Base-by-base conservation (phyloP, 2,888 invertebrate species). In the Habroteleia sp. region DNA sequence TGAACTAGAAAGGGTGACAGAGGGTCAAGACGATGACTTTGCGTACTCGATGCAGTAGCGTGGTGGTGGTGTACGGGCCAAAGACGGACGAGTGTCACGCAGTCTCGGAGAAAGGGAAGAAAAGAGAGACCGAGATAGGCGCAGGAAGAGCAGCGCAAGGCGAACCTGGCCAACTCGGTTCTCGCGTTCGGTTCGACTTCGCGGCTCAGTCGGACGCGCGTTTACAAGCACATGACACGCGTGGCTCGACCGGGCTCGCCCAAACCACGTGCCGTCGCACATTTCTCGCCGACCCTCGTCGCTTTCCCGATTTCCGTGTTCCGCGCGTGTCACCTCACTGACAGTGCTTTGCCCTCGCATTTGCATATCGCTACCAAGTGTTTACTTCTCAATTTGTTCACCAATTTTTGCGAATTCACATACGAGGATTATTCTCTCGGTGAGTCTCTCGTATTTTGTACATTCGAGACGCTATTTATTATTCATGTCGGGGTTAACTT, bases 161-260 rank as follows among this genome's bases (percentile, higher is more conserved):
- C 76, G 72, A 77, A 71, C 66, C 65, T 69, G 72, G 54, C 80
- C 76, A 74, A 75, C 74, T 63, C 54, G 58, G 63, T 44, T 33
- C 33, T 58, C 44, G 42, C 50, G 56, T 8, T 56, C 48, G 48
- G 16, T 20, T 39, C 48, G 62, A 46, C 48, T 46, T 54, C 37
- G 71, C 74, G 76, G 56, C 71, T 86, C 86, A 85, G 86, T 85
- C 83, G 85, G 80, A 85, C 84, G 83, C 85, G 85, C 84, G 87
- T 85, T 85, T 84, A 85, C 86, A 84, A 84, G 82, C 84, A 82
- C 81, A 83, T 79, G 85, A 81, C 84, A 83, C 84, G 84, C 82
- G 84, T 75, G 81, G 77, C 79, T 76, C 79, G 37, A 41, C 41
- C 63, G 56, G 79, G 79, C 80, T 76, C 79, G 58, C 44, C 54